phyloP scores from a whole-genome alignment of 2,888 invertebrate species.

The Galerucella nymphaeae region DNA sequence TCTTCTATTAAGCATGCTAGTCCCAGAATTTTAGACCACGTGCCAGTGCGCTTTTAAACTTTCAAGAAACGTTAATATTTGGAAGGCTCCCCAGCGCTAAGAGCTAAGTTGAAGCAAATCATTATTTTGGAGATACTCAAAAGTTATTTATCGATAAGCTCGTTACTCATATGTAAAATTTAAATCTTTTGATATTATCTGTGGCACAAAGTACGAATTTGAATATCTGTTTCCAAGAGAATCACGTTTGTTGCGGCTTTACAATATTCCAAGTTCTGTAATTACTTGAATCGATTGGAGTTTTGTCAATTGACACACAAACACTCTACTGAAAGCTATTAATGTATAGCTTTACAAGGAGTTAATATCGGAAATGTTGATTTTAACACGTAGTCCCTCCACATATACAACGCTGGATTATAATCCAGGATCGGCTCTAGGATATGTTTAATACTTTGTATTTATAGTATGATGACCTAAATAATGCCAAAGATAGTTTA shows the following conservation, averaged over 20 bases:
- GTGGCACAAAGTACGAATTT: background rate
- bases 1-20: too few species aligned
- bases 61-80: too few species aligned
- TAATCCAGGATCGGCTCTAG: slow-evolving; percentile 4
- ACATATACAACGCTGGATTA: slow-evolving; percentile 25
- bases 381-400: slow-evolving; percentile 39
- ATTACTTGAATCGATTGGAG: slow-evolving; percentile 31
- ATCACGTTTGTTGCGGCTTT: slow-evolving; percentile 24
- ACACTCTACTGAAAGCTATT: slow-evolving; percentile 33
- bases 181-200: background rate
- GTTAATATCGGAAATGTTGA: slow-evolving; percentile 44
- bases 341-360: slow-evolving; percentile 36
- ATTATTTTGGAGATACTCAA: too few species aligned
- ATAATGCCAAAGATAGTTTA: background rate
- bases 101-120: too few species aligned
- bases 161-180: too few species aligned
- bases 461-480: background rate
- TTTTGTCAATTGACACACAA: slow-evolving; percentile 34
- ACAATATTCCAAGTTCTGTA: slow-evolving; percentile 30
- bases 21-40: too few species aligned
- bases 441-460: background rate
- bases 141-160: too few species aligned
- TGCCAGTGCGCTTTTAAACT: too few species aligned
- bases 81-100: too few species aligned
- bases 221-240: slow-evolving; percentile 11